Conservation (phyloP, 2,888 invertebrate species). For the Cephus nigrinus region DNA sequence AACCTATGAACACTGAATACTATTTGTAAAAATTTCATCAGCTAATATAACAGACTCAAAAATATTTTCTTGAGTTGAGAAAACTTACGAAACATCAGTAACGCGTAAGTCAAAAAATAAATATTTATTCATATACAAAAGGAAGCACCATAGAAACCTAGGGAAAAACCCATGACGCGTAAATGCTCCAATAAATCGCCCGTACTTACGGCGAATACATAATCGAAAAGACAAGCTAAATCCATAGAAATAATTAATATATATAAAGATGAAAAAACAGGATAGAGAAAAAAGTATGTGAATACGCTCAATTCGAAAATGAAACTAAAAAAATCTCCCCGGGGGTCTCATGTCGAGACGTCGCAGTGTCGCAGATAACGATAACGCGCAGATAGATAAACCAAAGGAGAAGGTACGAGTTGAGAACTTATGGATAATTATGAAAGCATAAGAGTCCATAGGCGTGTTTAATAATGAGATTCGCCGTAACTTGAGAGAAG, state of each 20-base stretch:
- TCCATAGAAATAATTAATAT: not conserved
- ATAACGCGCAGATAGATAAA: slow-evolving; percentile 40
- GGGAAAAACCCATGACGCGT: not conserved
- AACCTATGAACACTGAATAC: not conserved
- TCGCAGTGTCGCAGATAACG: slow-evolving; percentile 19
- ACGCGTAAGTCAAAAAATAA: not conserved
- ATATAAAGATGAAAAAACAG: not conserved
- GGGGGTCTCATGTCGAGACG: not conserved
- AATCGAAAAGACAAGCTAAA: not conserved
- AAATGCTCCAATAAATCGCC: not conserved
- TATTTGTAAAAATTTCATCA: not conserved
- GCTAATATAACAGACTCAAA: not conserved
- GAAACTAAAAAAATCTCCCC: not conserved
- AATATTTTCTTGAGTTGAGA: not conserved
- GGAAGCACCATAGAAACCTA: not conserved
- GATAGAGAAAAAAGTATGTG: not conserved
- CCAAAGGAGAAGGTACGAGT: slow-evolving; percentile 1
- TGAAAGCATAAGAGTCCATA: not conserved
- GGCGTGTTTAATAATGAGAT: not conserved
- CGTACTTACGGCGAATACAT: not conserved
- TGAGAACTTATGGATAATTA: not conserved
- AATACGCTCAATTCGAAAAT: not conserved
- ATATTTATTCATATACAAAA: not conserved
- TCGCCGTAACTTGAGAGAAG: not conserved
- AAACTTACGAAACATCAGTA: not conserved